Base-by-base conservation (phyloP, 1,140 invertebrate genomes). In the Caerostris darwini region DNA sequence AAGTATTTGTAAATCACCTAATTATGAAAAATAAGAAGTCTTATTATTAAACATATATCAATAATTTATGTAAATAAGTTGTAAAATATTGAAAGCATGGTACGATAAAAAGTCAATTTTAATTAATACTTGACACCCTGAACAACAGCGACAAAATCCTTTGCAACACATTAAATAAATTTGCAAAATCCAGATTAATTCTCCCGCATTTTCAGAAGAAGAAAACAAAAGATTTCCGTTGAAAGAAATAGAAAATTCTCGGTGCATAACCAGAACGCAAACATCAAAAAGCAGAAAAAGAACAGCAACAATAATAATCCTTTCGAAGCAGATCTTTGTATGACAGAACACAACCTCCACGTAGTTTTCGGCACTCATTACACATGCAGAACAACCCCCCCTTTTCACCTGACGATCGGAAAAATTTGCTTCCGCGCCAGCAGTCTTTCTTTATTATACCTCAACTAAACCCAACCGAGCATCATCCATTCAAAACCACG, bases 381-480 rank as follows among this genome's bases (percentile, higher is more conserved):
- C 54, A 85, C 54, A 56, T 77, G 71, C 71, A 77, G 71, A 77
- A 77, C 71, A 77, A 50, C 34, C 3, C 71, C 69, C 69, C 71
- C 71, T 77, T 77, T 77, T 77, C 71, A 77, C 71, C 71, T 77
- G 71, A 85, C 53, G 56, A 85, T 58, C 56, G 56, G 56, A 85
- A 85, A 85, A 56, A 85, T 58, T 56, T 85, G 54, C 17, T 85
- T 57, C 82, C 56, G 14, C 56, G 54, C 56, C 82, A 85, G n/a
- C 53, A 85, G 56, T 14, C 82, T 56, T 85, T 85, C 82, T 50
- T 87, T 77, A 77, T 77, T 87, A 87, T 59, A 87, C 85, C 85
- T 87, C 58, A 64, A 87, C 58, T 61, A n/a, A 87, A 87, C 58
- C 85, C 85, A 87, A 85, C 82, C 54, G 82, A 85, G 82, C 82